Conservation (phyloP, 2,888 invertebrate genomes). For the Atrina japonica region DNA sequence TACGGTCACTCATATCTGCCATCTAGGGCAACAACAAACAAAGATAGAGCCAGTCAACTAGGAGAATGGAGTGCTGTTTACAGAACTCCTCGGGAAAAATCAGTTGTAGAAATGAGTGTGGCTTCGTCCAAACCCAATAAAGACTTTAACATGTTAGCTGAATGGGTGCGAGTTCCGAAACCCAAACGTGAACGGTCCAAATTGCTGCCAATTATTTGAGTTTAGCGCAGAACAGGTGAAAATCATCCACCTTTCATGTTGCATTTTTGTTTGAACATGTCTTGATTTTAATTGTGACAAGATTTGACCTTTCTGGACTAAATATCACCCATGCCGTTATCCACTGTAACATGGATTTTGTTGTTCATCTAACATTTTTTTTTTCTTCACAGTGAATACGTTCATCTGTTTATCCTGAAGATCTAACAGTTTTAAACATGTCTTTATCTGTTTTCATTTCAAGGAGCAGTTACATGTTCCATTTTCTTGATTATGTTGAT, state of each 20-base stretch:
- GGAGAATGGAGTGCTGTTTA: slow-evolving; percentile 36
- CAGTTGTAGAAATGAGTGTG: slow-evolving; percentile 27
- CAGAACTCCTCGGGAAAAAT: slow-evolving; percentile 27
- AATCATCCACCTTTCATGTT: background rate
- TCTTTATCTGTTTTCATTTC: too few species aligned
- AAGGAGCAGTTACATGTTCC: too few species aligned
- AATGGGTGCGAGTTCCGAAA: slow-evolving; percentile 27
- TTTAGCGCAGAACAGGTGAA: slow-evolving; percentile 1
- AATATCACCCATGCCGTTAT: too few species aligned
- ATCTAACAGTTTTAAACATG: too few species aligned
- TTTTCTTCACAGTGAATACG: too few species aligned
- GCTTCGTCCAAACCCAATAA: slow-evolving; percentile 33
- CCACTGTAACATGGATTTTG: too few species aligned
- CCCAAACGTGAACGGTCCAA: slow-evolving; percentile 36
- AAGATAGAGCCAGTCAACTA: slow-evolving; percentile 17
- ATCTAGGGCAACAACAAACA: slow-evolving; percentile 10
- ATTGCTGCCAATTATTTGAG: slow-evolving; percentile 34
- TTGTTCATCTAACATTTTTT: too few species aligned
- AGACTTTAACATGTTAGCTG: slow-evolving; percentile 27
- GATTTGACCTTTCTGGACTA: background rate
- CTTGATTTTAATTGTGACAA: background rate
- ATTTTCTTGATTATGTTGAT: too few species aligned
- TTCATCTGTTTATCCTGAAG: too few species aligned
- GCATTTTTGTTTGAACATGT: background rate
- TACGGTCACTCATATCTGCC: slow-evolving; percentile 1